Percentiles rank a stretch among this genome's conserved stretches.
Evolutionary conservation across 2,888 invertebrate species (phyloP).

Genomic region (Sarcophaga rosellei): DNA sequence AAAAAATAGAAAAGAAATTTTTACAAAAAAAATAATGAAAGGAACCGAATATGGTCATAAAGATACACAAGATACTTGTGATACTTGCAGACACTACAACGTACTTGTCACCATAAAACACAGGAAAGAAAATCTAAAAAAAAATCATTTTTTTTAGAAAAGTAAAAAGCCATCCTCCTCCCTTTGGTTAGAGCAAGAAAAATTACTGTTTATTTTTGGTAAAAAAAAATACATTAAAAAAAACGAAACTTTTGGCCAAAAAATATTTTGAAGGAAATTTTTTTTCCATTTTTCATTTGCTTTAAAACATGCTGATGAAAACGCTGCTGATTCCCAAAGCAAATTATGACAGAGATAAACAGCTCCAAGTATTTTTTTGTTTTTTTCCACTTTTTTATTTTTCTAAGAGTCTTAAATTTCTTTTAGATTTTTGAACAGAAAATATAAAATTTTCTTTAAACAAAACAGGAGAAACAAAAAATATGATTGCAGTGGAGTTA

Average conservation of each 20-base stretch:
- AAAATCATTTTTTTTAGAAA: conserved; percentile 31
- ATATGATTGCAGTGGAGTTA: not conserved
- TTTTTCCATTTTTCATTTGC: not conserved
- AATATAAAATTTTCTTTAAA: too few species aligned
- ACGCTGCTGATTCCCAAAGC: conserved; percentile 76
- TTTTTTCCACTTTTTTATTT: conserved; percentile 10
- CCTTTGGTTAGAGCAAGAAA: too few species aligned
- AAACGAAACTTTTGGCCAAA: not conserved
- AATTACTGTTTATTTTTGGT: too few species aligned
- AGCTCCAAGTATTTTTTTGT: conserved; percentile 64
- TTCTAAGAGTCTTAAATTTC: conserved; percentile 46
- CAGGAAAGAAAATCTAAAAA: conserved; percentile 72
- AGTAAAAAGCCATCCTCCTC: not conserved
- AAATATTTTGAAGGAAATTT: not conserved
- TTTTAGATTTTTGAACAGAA: conserved; percentile 11
- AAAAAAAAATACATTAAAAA: too few species aligned
- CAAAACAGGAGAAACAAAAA: not conserved
- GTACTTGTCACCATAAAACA: conserved; percentile 59
- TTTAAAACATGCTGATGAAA: conserved; percentile 26
- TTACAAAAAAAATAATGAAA: not conserved
- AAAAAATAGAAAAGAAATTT: conserved; percentile 4
- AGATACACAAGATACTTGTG: conserved; percentile 9
- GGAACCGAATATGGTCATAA: not conserved
- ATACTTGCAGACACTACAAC: conserved; percentile 32
- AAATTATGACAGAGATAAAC: conserved; percentile 78